Evolutionary conservation across 2,888 invertebrate species (phyloP).

Genomic region (Pseudococcus longispinus): DNA sequence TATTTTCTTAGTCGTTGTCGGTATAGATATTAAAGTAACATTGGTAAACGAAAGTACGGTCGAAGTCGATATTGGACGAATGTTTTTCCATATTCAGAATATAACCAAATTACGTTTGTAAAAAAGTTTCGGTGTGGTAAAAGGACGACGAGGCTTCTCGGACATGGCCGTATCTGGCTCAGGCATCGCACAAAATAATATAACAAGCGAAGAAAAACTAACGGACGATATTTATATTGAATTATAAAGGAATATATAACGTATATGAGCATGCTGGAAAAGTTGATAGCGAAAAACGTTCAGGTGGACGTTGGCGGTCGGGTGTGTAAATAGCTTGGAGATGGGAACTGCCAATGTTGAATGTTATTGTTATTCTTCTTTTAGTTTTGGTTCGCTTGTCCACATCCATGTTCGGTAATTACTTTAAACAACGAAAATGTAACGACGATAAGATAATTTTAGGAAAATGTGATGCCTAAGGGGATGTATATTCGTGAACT

Average conservation of each 20-base stretch:
- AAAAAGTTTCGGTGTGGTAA: not conserved
- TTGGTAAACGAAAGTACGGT: not conserved
- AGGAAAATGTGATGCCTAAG: constrained; percentile 46
- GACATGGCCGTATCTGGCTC: no score
- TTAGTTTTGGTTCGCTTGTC: constrained; percentile 50
- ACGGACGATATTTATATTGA: constrained; percentile 53
- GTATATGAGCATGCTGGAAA: not conserved
- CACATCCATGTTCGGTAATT: constrained; percentile 53
- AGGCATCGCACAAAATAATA: constrained; percentile 28
- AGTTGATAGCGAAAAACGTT: not conserved
- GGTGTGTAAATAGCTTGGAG: constrained; percentile 41
- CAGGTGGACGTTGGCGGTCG: constrained; percentile 11
- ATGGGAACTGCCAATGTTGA: constrained; percentile 29
- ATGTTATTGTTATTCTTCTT: constrained; percentile 53
- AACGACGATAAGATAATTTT: constrained; percentile 51
- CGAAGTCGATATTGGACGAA: not conserved
- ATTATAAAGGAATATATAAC: constrained; percentile 45
- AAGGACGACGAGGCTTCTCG: not conserved
- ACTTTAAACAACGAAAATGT: constrained; percentile 53
- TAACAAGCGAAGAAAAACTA: constrained; percentile 42
- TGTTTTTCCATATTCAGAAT: constrained; percentile 23
- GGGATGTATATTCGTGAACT: constrained; percentile 35
- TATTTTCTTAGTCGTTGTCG: constrained; percentile 16
- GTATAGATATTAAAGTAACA: not conserved
- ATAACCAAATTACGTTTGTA: constrained; percentile 36